Conservation (phyloP, 2,888 invertebrate genomes). For the Trissoscelio sp. region DNA sequence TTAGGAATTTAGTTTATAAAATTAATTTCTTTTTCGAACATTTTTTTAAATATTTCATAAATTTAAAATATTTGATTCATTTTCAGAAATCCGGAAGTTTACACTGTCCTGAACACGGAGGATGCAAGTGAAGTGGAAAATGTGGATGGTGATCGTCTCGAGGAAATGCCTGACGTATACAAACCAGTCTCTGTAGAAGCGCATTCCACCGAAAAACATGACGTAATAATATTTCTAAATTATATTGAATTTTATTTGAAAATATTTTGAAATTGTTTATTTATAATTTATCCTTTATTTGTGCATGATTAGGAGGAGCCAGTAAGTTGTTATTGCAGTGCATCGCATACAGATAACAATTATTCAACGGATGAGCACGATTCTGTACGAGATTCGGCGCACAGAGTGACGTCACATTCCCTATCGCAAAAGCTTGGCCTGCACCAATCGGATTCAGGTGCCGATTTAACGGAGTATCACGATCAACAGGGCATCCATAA, state of each 20-base stretch:
- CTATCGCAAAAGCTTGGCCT: slow-evolving; percentile 83
- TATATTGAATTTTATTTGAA: too few relatives aligned
- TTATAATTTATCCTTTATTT: too few relatives aligned
- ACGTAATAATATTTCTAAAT: too few relatives aligned
- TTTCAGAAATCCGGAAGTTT: slow-evolving; percentile 79
- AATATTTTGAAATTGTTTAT: too few relatives aligned
- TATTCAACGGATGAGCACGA: slow-evolving; percentile 91
- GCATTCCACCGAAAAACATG: slow-evolving; percentile 79
- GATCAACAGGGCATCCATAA: slow-evolving; percentile 83
- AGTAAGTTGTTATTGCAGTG: slow-evolving; percentile 89
- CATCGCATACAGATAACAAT: slow-evolving; percentile 90
- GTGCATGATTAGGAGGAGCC: slow-evolving; percentile 84
- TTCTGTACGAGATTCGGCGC: slow-evolving; percentile 85
- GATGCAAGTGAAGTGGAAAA: slow-evolving; percentile 83
- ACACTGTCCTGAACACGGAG: slow-evolving; percentile 81
- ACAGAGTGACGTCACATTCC: slow-evolving; percentile 76
- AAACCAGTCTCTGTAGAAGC: slow-evolving; percentile 76
- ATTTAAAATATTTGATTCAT: too few relatives aligned
- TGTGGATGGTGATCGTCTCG: slow-evolving; percentile 77
- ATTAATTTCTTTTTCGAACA: too few relatives aligned
- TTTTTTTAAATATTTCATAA: too few relatives aligned
- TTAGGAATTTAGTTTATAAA: too few relatives aligned
- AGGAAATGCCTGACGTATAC: slow-evolving; percentile 78
- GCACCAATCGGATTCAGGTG: slow-evolving; percentile 89
- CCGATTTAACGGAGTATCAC: slow-evolving; percentile 88